Percentiles rank a stretch among this genome's conserved stretches.
Evolutionary conservation across 2,113 vertebrate species (phyloP).

Genomic region (Phalacrocorax carbo): DNA sequence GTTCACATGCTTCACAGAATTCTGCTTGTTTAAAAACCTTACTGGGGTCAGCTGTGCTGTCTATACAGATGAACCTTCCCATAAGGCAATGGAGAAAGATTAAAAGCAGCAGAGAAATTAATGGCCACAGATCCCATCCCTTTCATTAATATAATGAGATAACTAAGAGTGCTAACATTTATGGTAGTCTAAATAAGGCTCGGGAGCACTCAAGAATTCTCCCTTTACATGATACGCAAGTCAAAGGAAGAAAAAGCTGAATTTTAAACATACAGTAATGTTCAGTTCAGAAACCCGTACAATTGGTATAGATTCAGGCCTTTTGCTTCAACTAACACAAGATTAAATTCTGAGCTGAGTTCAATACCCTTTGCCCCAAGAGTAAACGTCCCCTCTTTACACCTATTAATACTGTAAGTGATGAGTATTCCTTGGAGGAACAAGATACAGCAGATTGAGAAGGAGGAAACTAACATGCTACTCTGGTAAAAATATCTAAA

Average conservation of each 20-base stretch:
- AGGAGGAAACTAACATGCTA: background rate
- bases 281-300: background rate
- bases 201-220: background rate
- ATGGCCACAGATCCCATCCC: background rate
- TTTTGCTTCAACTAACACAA: background rate
- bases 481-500: background rate
- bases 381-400: background rate
- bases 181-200: background rate
- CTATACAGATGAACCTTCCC: background rate
- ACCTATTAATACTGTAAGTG: background rate
- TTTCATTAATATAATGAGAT: background rate
- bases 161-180: background rate
- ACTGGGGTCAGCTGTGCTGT: background rate
- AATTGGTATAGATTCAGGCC: background rate
- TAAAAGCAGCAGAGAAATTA: background rate
- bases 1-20: rapidly evolving
- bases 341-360: background rate
- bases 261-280: background rate
- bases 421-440: background rate
- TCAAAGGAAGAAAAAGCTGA: background rate
- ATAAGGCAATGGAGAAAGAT: background rate
- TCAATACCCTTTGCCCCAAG: background rate
- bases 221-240: background rate
- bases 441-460: background rate
- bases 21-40: background rate